These are phyloP conservation scores for Seira ritae DNA, from an alignment of 2,888 invertebrate species.

Conservation along the genomic window DNA sequence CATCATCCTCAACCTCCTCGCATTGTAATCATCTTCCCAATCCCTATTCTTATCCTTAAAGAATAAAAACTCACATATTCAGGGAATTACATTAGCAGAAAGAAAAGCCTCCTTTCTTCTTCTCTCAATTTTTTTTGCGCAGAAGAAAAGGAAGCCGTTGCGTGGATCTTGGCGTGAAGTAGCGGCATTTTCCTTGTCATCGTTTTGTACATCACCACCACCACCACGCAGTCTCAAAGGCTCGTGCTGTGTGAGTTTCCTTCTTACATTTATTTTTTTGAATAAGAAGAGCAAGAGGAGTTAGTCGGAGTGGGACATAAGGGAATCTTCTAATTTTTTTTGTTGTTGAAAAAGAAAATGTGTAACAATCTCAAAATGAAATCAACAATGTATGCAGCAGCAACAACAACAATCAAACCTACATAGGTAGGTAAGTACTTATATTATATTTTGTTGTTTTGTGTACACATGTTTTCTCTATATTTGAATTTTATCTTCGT, in stretches of 20 bases:
- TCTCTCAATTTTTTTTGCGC: neutral
- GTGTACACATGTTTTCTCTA: slow-evolving; percentile 1
- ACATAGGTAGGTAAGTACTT: too few species aligned
- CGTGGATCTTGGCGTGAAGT: slow-evolving; percentile 24
- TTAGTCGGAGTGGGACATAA: neutral
- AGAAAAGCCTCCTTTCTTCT: too few species aligned
- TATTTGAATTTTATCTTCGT: slow-evolving; percentile 21
- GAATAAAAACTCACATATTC: slow-evolving; percentile 25
- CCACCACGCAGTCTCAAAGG: neutral
- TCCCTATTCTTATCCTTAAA: slow-evolving; percentile 9
- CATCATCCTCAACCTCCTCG: neutral
- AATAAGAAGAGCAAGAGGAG: slow-evolving; percentile 25
- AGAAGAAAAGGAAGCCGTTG: slow-evolving; percentile 50
- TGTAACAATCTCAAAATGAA: neutral
- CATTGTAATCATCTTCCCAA: neutral
- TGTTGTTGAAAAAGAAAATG: neutral
- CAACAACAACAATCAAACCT: too few species aligned
- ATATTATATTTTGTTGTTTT: too few species aligned
- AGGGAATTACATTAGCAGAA: slow-evolving; percentile 40
- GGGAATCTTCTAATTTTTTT: too few species aligned
- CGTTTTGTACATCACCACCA: slow-evolving; percentile 13
- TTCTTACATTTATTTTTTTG: slow-evolving; percentile 7
- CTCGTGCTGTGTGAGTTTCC: slow-evolving; percentile 52
- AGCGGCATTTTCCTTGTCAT: slow-evolving; percentile 54
- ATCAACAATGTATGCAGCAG: neutral